Base-by-base conservation (phyloP, 2,113 vertebrate genomes). In the Protomyctophum bolini region DNA sequence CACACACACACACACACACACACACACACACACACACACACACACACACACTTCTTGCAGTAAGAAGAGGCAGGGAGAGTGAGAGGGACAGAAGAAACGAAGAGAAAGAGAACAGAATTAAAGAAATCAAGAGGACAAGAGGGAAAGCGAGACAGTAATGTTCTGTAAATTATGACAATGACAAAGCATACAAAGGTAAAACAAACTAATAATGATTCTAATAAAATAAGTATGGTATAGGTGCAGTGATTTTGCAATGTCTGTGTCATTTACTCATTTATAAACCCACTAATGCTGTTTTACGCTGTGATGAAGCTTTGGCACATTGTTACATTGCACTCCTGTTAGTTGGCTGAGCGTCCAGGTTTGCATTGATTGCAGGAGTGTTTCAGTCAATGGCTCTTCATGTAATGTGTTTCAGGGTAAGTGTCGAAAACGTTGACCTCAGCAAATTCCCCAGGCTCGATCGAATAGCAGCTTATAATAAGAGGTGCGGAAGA, bases 321-420 rank as follows among this genome's bases (percentile, higher is more conserved):
- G 33, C 33, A 41, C 33, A 41, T 41, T 8, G 7, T 33, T 12
- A 14, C 49, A 66, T 46, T 54, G 52, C 68, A 29, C 55, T 48
- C 50, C 15, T 33, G n/a, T 54, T 55, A 47, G 68, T 72, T 67
- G 47, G 61, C 6, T 11, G 3, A 41, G 2, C 5, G 5, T 41
- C 10, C 50, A 7, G 33, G 41, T 75, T 77, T 63, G 14, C 47
- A 82, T 50, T 81, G 70, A 77, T 79, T 76, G 33, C 51, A 56
- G 10, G 51, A 61, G 58, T 14, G 73, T 71, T 72, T 58, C 48
- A 55, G 62, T 75, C 65, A 69, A 51, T 76, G 45, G 67, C 21
- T 12, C 0, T 68, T 82, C 64, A 71, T n/a, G 14, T 55, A 41
- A 64, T 66, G 33, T 59, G 55, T 67, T 77, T 70, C 12, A 52